phyloP scores from a whole-genome alignment of 1,140 invertebrate genomes.

The Plectrocnemia conspersa region DNA sequence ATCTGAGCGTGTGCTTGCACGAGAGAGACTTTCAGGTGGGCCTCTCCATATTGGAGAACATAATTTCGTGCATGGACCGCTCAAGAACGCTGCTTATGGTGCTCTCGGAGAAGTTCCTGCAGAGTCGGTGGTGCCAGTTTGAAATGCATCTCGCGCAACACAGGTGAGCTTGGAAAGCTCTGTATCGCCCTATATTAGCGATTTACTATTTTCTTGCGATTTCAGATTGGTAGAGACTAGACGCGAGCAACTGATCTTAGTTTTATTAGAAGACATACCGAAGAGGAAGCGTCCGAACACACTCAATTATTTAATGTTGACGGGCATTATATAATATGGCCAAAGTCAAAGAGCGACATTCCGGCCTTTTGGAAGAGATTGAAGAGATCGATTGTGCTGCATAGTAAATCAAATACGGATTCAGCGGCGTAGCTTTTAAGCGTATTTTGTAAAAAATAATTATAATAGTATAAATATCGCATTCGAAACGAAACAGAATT shows the following conservation, averaged over 20 bases:
- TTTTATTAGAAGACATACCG: slow-evolving; percentile 61
- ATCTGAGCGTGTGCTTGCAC: slow-evolving; percentile 57
- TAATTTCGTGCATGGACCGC: slow-evolving; percentile 59
- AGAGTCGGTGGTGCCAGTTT: slow-evolving; percentile 63
- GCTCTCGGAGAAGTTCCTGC: slow-evolving; percentile 55
- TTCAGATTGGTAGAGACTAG: slow-evolving; percentile 55
- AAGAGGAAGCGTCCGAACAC: slow-evolving; percentile 53
- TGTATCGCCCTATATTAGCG: background rate
- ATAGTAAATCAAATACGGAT: slow-evolving; percentile 39
- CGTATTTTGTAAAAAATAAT: too few relatives aligned
- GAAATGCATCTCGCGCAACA: slow-evolving; percentile 64
- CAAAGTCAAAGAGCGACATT: slow-evolving; percentile 43
- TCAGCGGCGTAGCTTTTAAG: too few relatives aligned
- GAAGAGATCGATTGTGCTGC: slow-evolving; percentile 40
- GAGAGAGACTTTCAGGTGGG: slow-evolving; percentile 62
- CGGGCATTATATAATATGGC: slow-evolving; percentile 62
- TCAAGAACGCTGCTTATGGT: slow-evolving; percentile 57
- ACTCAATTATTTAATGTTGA: slow-evolving; percentile 59
- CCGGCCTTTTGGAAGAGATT: slow-evolving; percentile 45
- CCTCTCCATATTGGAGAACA: slow-evolving; percentile 59
- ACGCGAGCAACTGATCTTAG: slow-evolving; percentile 55
- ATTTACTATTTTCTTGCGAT: slow-evolving; percentile 4
- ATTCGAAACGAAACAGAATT: too few relatives aligned
- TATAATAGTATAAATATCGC: too few relatives aligned
- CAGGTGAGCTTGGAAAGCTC: too few relatives aligned